A percentile compares a stretch with the other conserved stretches of the same genome.
phyloP scores from a whole-genome alignment of 2,797 vertebrate species.

The Schizopygopsis malacanthus region DNA sequence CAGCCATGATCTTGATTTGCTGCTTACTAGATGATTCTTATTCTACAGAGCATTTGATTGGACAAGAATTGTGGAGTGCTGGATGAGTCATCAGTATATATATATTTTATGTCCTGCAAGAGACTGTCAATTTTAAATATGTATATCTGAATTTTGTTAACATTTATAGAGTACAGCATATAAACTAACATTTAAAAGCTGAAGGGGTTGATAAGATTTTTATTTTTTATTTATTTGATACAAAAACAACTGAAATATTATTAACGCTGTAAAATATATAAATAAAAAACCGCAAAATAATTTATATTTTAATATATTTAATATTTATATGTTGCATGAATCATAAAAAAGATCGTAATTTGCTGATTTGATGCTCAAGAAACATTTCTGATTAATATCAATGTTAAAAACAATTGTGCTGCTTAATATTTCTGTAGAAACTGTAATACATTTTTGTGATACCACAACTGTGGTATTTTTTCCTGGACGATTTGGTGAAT shows the following conservation, averaged over 20 bases:
- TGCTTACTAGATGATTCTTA: neutral
- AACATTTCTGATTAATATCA: neutral
- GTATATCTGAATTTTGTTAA: neutral
- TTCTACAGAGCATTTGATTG: neutral
- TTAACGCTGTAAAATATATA: too few species aligned
- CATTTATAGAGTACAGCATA: neutral
- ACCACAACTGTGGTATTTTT: too few species aligned
- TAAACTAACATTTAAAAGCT: neutral
- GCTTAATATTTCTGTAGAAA: too few species aligned
- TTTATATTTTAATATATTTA: neutral
- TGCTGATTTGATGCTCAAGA: neutral
- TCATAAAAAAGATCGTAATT: neutral
- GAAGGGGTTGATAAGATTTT: neutral
- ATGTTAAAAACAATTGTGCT: too few species aligned
- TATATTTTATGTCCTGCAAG: too few species aligned
- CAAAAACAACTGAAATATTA: neutral
- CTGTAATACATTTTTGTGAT: too few species aligned
- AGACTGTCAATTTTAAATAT: neutral
- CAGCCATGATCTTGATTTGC: neutral
- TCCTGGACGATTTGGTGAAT: too few species aligned
- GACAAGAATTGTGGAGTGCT: neutral
- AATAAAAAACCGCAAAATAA: too few species aligned
- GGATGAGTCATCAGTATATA: neutral
- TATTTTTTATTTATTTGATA: neutral
- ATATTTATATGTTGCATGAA: neutral